Percentiles rank a stretch among this genome's conserved stretches.
These are phyloP conservation scores for Solenopsis invicta DNA, from an alignment of 1,140 invertebrate species.

Conservation along the genomic window DNA sequence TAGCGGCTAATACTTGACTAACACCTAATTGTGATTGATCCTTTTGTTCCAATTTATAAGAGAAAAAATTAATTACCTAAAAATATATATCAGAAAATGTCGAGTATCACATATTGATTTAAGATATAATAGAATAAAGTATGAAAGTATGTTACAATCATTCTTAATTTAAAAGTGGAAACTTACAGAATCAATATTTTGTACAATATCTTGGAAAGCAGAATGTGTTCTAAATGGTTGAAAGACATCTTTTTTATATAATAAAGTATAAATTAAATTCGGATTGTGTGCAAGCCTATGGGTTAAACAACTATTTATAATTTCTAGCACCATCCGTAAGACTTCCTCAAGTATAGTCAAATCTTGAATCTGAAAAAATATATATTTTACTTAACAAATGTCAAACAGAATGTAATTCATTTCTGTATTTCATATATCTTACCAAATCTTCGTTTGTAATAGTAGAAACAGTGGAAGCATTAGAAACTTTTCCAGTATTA, in stretches of 20 bases:
- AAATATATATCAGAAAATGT: slow-evolving; percentile 67
- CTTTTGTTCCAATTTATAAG: slow-evolving; percentile 91
- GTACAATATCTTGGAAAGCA: slow-evolving; percentile 97
- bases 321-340: slow-evolving; percentile 97
- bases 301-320: slow-evolving; percentile 97
- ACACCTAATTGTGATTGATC: slow-evolving; percentile 92
- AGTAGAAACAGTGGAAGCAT: not conserved
- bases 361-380: slow-evolving; percentile 91
- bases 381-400: slow-evolving; percentile 27
- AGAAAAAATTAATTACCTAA: slow-evolving; percentile 96
- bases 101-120: not conserved
- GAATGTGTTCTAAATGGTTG: slow-evolving; percentile 94
- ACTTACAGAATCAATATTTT: slow-evolving; percentile 97
- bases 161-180: slow-evolving; percentile 58
- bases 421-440: slow-evolving; percentile 35
- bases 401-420: not conserved
- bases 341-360: slow-evolving; percentile 98
- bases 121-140: not conserved
- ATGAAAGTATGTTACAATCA: not conserved
- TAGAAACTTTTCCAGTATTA: not conserved
- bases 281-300: slow-evolving; percentile 96
- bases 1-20: slow-evolving; percentile 93
- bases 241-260: slow-evolving; percentile 98
- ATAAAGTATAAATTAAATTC: slow-evolving; percentile 97
- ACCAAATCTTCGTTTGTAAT: slow-evolving; percentile 82